Percentiles rank a stretch among this genome's conserved stretches.
These are phyloP conservation scores for Notoglanidium macrostoma DNA, from an alignment of 2,797 vertebrate genomes.

Conservation along the genomic window DNA sequence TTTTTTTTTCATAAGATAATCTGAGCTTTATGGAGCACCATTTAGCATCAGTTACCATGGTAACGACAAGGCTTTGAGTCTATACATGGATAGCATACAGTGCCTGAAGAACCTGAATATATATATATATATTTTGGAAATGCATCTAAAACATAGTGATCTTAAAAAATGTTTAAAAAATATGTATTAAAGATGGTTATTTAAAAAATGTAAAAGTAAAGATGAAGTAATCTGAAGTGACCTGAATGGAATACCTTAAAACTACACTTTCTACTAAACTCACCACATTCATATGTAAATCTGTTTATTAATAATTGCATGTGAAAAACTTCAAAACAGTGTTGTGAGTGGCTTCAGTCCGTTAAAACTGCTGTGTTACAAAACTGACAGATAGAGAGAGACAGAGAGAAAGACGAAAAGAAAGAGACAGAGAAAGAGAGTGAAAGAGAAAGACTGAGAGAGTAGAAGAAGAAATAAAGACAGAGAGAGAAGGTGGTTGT, in stretches of 20 bases:
- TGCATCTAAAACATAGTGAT: no score
- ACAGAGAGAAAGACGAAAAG: background rate
- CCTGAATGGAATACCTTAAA: background rate
- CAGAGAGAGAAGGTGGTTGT: background rate
- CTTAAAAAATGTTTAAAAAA: background rate
- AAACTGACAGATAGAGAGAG: background rate
- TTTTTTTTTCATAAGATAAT: background rate
- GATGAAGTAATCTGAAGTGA: background rate
- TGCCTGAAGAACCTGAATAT: background rate
- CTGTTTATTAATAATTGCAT: background rate
- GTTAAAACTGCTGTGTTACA: background rate
- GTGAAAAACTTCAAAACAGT: background rate
- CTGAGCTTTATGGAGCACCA: background rate
- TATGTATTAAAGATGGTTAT: no score
- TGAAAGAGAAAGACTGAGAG: background rate
- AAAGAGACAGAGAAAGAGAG: background rate
- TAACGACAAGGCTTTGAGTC: background rate
- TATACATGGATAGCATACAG: background rate
- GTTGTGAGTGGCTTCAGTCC: background rate
- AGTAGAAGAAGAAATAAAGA: background rate
- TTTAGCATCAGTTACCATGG: constrained; percentile 23
- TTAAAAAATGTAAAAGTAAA: background rate
- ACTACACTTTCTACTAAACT: background rate
- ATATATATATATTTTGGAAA: background rate
- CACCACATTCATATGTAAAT: background rate